Evolutionary conservation across 2,113 vertebrate genomes (phyloP).

Genomic region (Epinephelus fuscoguttatus): DNA sequence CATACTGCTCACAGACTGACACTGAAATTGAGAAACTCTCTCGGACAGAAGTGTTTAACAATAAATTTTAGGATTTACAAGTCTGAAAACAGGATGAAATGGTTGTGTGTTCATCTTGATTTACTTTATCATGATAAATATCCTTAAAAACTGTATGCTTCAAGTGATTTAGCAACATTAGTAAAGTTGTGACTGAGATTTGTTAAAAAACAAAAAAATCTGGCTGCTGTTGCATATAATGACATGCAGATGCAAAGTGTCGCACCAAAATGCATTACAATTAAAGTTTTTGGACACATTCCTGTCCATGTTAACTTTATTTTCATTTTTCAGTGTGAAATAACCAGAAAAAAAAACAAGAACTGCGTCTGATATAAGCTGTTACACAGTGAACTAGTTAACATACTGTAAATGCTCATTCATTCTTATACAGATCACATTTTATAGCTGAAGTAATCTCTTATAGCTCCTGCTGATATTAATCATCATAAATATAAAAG

Average conservation of each 20-base stretch:
- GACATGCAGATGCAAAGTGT: background rate
- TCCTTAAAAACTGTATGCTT: background rate
- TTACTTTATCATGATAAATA: no score
- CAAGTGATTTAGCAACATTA: background rate
- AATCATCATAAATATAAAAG: constrained; percentile 65
- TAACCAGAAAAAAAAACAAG: constrained; percentile 8
- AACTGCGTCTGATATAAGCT: background rate
- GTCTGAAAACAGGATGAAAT: background rate
- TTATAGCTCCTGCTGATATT: constrained; percentile 25
- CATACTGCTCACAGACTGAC: background rate
- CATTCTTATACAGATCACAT: constrained; percentile 29
- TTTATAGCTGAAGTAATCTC: constrained; percentile 36
- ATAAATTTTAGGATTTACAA: background rate
- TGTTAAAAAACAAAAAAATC: background rate
- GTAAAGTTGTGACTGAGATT: background rate
- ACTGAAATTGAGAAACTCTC: background rate
- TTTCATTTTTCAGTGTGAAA: constrained; percentile 28
- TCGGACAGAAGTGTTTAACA: background rate
- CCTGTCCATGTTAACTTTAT: constrained; percentile 23
- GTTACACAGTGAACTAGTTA: background rate
- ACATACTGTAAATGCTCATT: background rate
- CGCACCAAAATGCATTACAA: background rate
- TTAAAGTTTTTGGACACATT: background rate
- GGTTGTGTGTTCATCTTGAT: no score
- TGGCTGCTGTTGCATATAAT: background rate